Percentiles rank a stretch among this genome's conserved stretches.
These are phyloP conservation scores for Potamarius usumacintae DNA, from an alignment of 2,113 vertebrate species.

Conservation along the genomic window DNA sequence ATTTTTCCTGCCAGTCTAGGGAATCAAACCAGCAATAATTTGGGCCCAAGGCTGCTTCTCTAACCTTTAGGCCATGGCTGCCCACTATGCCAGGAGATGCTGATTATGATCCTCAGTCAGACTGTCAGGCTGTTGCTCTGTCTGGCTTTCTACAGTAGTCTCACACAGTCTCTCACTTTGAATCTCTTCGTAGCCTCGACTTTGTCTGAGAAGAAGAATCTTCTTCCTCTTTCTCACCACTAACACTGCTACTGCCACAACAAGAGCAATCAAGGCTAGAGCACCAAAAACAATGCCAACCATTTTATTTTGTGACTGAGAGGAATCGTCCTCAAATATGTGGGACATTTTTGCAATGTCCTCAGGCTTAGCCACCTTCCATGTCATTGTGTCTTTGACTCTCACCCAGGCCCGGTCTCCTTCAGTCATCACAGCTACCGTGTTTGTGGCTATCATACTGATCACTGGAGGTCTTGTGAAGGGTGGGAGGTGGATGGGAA, in stretches of 20 bases:
- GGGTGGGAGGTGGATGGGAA: constrained; percentile 77
- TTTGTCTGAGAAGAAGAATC: background rate
- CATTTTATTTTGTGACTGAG: constrained; percentile 41
- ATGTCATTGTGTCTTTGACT: constrained; percentile 71
- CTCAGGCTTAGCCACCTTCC: constrained; percentile 71
- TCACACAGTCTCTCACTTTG: constrained; percentile 24
- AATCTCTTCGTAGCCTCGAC: constrained; percentile 46
- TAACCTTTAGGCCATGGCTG: no score
- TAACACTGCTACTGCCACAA: constrained; percentile 49
- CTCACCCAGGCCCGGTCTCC: constrained; percentile 78
- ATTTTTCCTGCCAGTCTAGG: no score
- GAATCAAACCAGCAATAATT: no score
- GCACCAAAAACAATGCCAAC: constrained; percentile 65
- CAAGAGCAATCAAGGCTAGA: constrained; percentile 52
- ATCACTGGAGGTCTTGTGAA: constrained; percentile 74
- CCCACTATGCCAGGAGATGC: background rate
- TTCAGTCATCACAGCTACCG: constrained; percentile 78
- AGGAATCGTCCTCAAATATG: background rate
- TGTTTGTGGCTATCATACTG: constrained; percentile 67
- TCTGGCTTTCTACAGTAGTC: constrained; percentile 23
- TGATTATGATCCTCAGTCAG: constrained; percentile 12
- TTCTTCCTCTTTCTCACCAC: constrained; percentile 46
- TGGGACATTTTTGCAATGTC: constrained; percentile 60
- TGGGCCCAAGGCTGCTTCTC: no score
- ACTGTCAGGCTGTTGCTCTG: constrained; percentile 15